phyloP scores from a whole-genome alignment of 2,888 invertebrate genomes.

The Andricus quercusramuli region DNA sequence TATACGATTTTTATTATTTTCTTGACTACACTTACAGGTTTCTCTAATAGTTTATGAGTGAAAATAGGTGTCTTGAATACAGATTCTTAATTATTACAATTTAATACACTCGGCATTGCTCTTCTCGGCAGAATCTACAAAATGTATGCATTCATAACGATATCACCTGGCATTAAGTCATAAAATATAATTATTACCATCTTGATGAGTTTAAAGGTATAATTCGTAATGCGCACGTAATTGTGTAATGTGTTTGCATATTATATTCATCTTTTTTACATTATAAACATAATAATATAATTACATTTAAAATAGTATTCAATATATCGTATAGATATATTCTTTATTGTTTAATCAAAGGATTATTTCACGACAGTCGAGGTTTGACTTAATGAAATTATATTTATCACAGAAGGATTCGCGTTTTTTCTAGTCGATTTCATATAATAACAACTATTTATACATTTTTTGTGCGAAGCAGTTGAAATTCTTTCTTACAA shows the following conservation, averaged over 20 bases:
- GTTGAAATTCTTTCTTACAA: background rate
- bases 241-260: background rate
- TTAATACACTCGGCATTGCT: too few species aligned
- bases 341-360: background rate
- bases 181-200: conserved; percentile 13
- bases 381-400: background rate
- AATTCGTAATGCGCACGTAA: background rate
- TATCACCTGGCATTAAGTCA: conserved; percentile 5
- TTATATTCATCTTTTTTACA: background rate
- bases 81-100: too few species aligned
- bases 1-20: too few species aligned
- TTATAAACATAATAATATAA: background rate
- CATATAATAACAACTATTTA: background rate
- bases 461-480: background rate
- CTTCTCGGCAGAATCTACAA: too few species aligned
- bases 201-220: background rate
- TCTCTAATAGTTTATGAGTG: too few species aligned
- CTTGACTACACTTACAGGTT: too few species aligned
- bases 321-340: background rate
- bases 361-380: background rate
- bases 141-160: background rate
- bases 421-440: background rate
- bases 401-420: conserved; percentile 31
- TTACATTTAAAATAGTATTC: background rate
- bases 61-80: too few species aligned